Base-by-base conservation (phyloP, 1,140 invertebrate species). In the Drosophila micromelanica region DNA sequence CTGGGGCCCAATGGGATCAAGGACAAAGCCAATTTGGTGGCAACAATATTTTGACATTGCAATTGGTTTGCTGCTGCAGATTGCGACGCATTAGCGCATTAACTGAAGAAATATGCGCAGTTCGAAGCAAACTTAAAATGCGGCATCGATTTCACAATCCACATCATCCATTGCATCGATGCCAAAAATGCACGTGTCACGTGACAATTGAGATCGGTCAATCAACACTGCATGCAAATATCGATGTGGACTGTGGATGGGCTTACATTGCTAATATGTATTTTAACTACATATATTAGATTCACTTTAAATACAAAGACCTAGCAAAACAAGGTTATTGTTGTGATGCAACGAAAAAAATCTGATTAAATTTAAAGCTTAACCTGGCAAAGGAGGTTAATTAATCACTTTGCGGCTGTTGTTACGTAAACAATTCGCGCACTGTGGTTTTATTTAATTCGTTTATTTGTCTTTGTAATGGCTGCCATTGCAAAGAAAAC, bases 31-130 rank as follows among this genome's bases (percentile, higher is more conserved):
- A 35, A n/a, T 61, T 46, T 61, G 8, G 20, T 15, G n/a, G 37
- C 43, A 77, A 68, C 57, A 85, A 86, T 86, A 86, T 86, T 86
- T 82, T 86, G 81, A 86, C 81, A 80, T 59, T 64, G 56, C 20
- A 45, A 49, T 48, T 49, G 40, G 17, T 46, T 75, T 42, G 43
- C 27, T 27, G 27, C 27, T 27, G 27, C 27, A 27, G 27, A 27
- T 65, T 64, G 73, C 48, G 27, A 3, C 79, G 70, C 61, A 80
- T 80, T 80, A 80, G 54, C 68, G 60, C 79, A 62, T 60, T 78
- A 57, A 61, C 40, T 43, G 13, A 12, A 13, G 11, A n/a, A 17
- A 8, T 5, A 45, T 45, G 15, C 11, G 27, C 12, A n/a, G 17
- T 5, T 40, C 32, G 32, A 2, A 9, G 8, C 20, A 23, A 46